Base-by-base conservation (phyloP, 1,140 invertebrate species). In the Lordiphosa collinella region DNA sequence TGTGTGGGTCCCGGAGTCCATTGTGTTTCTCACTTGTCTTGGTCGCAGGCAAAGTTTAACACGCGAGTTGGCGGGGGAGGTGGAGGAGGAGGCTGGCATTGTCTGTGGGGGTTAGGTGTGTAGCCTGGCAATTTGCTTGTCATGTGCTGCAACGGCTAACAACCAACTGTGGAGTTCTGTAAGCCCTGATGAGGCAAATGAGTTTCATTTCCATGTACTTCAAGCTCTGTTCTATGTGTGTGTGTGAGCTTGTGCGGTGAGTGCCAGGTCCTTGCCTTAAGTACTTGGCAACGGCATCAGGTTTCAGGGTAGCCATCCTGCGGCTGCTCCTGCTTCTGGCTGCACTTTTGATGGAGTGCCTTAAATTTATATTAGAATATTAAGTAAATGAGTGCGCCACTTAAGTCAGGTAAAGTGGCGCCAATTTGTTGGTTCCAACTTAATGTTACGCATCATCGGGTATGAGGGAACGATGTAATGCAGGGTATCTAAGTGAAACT, bases 331-430 rank as follows among this genome's bases (percentile, higher is more conserved):
- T 16, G 44, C 14, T 31, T 54, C 40, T 49, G 29, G 44, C 71
- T 54, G 52, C 60, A 64, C 65, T 76, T 60, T 47, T 76, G 66
- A 78, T 76, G 67, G 51, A 76, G 73, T 58, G 53, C 54, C 62
- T 72, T 76, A 78, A 76, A 76, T 78, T 76, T 76, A 78, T 76
- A 76, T 76, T 76, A 76, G 62, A 72, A 76, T 76, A 76, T 76
- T 76, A 76, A 16, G 38, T 56, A 55, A 66, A 71, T 65, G 73
- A 76, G 62, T 53, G 46, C 38, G 61, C 52, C 51, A 71, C 72
- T 76, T 66, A 71, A 40, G 43, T 38, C 22, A 36, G 38, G 46
- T 55, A 38, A 58, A 64, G 60, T 60, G 50, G 49, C 64, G 22
- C 14, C 70, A 74, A 46, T 73, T 73, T 69, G 57, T 16, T 57